Base-by-base conservation (phyloP, 1,140 invertebrate species). In the Eriosoma lanigerum region DNA sequence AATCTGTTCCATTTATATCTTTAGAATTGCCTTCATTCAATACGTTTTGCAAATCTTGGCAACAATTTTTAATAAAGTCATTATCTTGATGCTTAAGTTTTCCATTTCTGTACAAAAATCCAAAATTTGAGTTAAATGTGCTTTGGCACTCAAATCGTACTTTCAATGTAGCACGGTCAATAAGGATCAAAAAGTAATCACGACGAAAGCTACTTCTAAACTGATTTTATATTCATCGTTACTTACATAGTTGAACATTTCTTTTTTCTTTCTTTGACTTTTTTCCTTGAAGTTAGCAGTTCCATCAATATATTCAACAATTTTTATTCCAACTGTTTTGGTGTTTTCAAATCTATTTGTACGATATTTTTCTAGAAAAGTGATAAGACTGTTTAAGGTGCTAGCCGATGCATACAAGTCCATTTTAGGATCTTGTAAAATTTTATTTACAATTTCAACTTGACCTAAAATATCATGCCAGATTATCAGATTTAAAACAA, bases 401-500 rank as follows among this genome's bases (percentile, higher is more conserved):
- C 58, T 60, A 60, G 46, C n/a, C 1, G 21, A 50, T 46, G 21
- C 15, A 70, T 24, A 1, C 29, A 70, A 46, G 8, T 70, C 44
- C 66, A 70, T 70, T 44, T 48, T 50, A 50, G 38, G 46, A 48
- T 70, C 44, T 48, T 70, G 66, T 70, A 70, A 60, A 50, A 44
- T 70, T 48, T 48, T 50, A 2, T 46, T 70, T 50, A 70, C 66
- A 48, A 50, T 70, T 46, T 70, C 29, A 17, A 48, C 21, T 70
- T 70, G n/a, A 46, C 21, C 44, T 13, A 70, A 70, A 70, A 70
- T 70, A 50, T 70, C 46, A 48, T 50, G 0, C 24, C 46, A 70
- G 21, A 70, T 70, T 9, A 70, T 21, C 38, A 70, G 19, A 70
- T 46, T 70, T 70, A 70, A 9, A 70, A 70, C 44, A 70, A 70